These are phyloP conservation scores for Panthera uncia DNA, from an alignment of 2,113 vertebrate species.

Conservation along the genomic window DNA sequence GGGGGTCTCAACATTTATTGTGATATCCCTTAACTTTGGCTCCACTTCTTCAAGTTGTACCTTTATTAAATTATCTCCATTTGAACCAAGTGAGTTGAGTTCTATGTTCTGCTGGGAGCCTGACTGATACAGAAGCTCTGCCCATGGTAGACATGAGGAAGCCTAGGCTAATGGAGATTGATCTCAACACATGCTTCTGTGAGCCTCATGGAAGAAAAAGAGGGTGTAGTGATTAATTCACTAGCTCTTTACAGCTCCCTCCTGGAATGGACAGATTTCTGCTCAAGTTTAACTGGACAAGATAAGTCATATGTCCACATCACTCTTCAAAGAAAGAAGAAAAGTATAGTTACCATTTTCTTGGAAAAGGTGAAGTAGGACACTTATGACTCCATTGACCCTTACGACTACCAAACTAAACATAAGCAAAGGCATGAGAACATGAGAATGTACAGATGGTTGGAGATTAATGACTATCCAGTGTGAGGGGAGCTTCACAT, in stretches of 20 bases:
- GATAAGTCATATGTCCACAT: fast-evolving
- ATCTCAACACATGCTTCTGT: background rate
- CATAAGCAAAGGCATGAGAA: background rate
- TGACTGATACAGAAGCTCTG: background rate
- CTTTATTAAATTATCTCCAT: background rate
- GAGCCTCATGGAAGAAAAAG: background rate
- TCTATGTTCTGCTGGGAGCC: background rate
- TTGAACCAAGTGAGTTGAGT: background rate
- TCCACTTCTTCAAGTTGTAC: background rate
- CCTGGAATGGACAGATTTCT: background rate
- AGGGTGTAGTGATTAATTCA: background rate
- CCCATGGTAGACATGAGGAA: background rate
- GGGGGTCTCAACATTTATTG: background rate
- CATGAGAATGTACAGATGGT: background rate
- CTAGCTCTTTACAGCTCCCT: background rate
- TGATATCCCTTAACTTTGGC: background rate
- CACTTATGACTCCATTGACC: background rate
- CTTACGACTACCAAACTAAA: background rate
- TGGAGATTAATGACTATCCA: background rate
- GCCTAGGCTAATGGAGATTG: background rate
- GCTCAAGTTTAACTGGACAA: background rate
- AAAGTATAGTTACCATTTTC: background rate
- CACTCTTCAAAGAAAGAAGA: background rate
- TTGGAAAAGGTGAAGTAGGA: background rate
- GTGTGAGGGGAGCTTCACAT: background rate